Evolutionary conservation across 2,888 invertebrate genomes (phyloP), one percentile per base, ranked within the genome.

Genomic region (Ormia ochracea): DNA sequence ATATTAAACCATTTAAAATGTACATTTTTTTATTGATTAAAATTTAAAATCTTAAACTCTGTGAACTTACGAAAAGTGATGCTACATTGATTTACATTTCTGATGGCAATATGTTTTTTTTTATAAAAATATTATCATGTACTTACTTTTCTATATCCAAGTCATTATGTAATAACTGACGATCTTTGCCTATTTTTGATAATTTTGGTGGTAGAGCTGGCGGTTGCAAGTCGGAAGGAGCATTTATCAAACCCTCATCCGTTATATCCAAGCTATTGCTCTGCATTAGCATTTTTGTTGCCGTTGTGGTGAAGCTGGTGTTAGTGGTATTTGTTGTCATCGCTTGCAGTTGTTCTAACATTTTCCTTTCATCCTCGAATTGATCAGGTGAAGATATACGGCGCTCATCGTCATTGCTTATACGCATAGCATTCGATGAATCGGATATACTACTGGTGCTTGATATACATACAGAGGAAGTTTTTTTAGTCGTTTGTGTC

Each of bases 181-280:
- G 89, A 78, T 93, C 92, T 84, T 91, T 91, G 84, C 90, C 90
- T 41, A 63, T 12, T 79, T 88, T 87, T 10, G 89, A 87, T 82
- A 91, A 91, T 90, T 93, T 92, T 66, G 90, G 92, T 52, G 93
- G 93, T 87, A 93, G 88, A 84, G 92, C 92, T n/a, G 93, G 93
- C 84, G 93, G 93, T 19, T 50, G 69, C 28, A 63, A 26, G 23
- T 76, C 76, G 93, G 93, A 84, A 92, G n/a, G n/a, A n/a, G 92
- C 78, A 84, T 79, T 84, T 78, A 33, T 79, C 68, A 54, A 80
- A 59, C 26, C 81, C 14, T 82, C 82, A 58, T 81, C 79, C 2
- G 84, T 82, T 41, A 83, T 83, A 45, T 86, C 85, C 69, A 85
- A 80, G 45, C 85, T 85, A 75, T 83, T 85, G 61, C 68, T 80